Percentiles rank a stretch among this genome's conserved stretches.
These are phyloP conservation scores for Pediacus dermestoides DNA, from an alignment of 2,888 invertebrate genomes.

Conservation along the genomic window DNA sequence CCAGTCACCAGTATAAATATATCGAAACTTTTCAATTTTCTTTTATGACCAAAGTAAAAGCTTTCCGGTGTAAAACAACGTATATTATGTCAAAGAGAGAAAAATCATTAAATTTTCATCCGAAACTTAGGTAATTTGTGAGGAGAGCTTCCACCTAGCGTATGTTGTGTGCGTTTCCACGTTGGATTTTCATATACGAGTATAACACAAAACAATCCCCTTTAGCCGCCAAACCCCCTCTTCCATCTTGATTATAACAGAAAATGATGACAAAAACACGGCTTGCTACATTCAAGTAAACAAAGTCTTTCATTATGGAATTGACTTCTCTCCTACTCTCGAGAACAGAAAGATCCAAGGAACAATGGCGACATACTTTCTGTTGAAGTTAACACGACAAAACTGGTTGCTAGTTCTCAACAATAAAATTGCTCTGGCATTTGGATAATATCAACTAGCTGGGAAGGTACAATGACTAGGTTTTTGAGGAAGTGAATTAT, in stretches of 20 bases:
- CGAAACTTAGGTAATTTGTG: conserved; percentile 26
- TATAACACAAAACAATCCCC: conserved; percentile 2
- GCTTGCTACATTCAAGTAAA: background rate
- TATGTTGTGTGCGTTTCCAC: conserved; percentile 1
- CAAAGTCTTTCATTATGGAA: conserved; percentile 13
- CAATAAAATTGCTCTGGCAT: too few relatives aligned
- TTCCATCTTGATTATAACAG: conserved; percentile 9
- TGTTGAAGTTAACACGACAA: too few relatives aligned
- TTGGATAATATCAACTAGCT: too few relatives aligned
- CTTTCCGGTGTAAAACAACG: conserved; percentile 39
- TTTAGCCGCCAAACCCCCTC: too few relatives aligned
- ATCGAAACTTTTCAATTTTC: conserved; percentile 39
- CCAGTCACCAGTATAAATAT: conserved; percentile 2
- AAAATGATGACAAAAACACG: background rate
- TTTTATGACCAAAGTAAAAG: conserved; percentile 43
- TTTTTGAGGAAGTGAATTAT: too few relatives aligned
- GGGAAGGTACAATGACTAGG: too few relatives aligned
- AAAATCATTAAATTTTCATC: conserved; percentile 42
- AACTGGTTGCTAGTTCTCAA: too few relatives aligned
- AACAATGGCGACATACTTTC: too few relatives aligned
- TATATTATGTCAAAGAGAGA: conserved; percentile 33
- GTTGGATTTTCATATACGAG: conserved; percentile 12
- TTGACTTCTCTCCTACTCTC: conserved; percentile 7
- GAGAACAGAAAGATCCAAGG: conserved; percentile 1
- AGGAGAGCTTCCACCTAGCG: conserved; percentile 5